Conservation (phyloP, 2,797 vertebrate genomes). For the Heliangelus exortis region DNA sequence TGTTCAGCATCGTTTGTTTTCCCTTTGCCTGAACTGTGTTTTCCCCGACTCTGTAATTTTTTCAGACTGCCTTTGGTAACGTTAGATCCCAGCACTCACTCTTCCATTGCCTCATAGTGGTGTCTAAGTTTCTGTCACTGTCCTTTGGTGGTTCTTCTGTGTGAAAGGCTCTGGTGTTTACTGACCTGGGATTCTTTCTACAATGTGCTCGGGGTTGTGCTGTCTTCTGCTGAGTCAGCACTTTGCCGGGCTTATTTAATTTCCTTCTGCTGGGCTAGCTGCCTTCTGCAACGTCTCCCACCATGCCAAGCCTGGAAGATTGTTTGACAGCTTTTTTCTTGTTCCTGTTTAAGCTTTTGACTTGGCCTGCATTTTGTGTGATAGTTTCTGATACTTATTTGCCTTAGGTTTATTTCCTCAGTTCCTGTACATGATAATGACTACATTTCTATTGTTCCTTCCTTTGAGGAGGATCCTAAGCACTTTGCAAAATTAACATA, state of each 20-base stretch:
- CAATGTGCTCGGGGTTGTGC: neutral
- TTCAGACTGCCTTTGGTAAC: slow-evolving; percentile 5
- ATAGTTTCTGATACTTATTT: slow-evolving; percentile 38
- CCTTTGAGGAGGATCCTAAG: slow-evolving; percentile 42
- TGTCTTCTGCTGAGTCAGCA: slow-evolving; percentile 37
- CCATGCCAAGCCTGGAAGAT: slow-evolving; percentile 28
- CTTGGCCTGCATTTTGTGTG: slow-evolving; percentile 27
- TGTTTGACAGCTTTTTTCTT: slow-evolving; percentile 49
- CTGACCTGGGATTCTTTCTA: neutral
- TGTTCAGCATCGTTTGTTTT: slow-evolving; percentile 43
- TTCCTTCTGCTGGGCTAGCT: neutral
- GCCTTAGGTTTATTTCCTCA: slow-evolving; percentile 27
- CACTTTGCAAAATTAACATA: slow-evolving; percentile 35
- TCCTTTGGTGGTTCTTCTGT: neutral
- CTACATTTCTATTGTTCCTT: slow-evolving; percentile 32
- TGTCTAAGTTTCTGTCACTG: neutral
- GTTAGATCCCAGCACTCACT: neutral
- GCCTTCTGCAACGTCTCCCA: slow-evolving; percentile 7
- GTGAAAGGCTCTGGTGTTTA: neutral
- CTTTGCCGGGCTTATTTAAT: slow-evolving; percentile 19
- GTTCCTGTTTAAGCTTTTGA: slow-evolving; percentile 23
- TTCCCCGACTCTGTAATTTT: slow-evolving; percentile 9
- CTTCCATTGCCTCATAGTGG: neutral
- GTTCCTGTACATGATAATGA: neutral
- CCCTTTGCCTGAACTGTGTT: slow-evolving; percentile 19